A percentile compares a stretch with the other conserved stretches of the same genome.
phyloP scores from a whole-genome alignment of 1,140 invertebrate genomes.

The Micrasema longulum region DNA sequence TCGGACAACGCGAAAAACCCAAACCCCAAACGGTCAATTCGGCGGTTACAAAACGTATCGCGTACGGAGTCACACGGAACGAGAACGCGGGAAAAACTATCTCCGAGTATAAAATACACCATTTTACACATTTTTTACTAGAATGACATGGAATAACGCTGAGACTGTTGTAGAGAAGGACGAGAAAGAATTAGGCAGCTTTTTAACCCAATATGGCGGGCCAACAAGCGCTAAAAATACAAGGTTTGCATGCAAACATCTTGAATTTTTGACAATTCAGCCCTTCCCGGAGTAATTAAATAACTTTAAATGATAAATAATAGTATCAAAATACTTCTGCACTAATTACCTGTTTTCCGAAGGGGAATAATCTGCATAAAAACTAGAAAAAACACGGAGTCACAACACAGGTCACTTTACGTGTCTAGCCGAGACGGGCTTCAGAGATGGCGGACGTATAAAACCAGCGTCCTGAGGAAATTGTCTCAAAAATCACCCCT shows the following conservation, averaged over 20 bases:
- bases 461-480: conserved; percentile 45
- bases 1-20: conserved; percentile 2
- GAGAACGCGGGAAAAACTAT: conserved; percentile 48
- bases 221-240: conserved; percentile 51
- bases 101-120: conserved; percentile 30
- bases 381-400: conserved; percentile 46
- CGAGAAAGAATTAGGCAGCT: conserved; percentile 42
- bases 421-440: conserved; percentile 50
- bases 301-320: conserved; percentile 37
- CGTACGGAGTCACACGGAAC: conserved; percentile 34
- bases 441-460: conserved; percentile 50
- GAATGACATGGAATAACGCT: conserved; percentile 30
- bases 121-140: conserved; percentile 35
- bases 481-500: conserved; percentile 43
- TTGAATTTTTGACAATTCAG: conserved; percentile 41
- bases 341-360: conserved; percentile 46
- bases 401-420: conserved; percentile 51
- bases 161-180: background rate
- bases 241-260: conserved; percentile 50
- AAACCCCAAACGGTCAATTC: conserved; percentile 40
- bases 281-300: conserved; percentile 25
- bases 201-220: conserved; percentile 51
- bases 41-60: conserved; percentile 44
- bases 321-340: conserved; percentile 35
- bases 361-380: conserved; percentile 46